phyloP scores from a whole-genome alignment of 2,888 invertebrate species.

The Cristatella mucedo region DNA sequence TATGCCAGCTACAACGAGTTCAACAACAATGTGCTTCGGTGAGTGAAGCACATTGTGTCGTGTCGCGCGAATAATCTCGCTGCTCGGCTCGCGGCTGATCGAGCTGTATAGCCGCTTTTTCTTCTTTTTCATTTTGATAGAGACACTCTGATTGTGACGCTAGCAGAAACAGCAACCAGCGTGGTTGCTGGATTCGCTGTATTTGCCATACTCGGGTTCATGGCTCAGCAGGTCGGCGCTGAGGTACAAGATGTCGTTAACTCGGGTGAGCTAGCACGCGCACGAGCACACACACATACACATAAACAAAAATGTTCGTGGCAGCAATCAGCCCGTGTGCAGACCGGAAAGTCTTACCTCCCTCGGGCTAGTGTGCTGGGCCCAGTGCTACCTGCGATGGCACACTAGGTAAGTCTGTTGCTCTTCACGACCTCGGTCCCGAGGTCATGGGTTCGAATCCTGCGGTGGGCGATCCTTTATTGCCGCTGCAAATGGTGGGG shows the following conservation, averaged over 20 bases:
- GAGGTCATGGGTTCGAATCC: no score
- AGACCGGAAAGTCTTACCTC: no score
- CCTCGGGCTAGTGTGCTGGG: no score
- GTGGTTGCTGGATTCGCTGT: constrained; percentile 55
- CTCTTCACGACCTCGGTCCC: no score
- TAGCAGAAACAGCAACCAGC: constrained; percentile 49
- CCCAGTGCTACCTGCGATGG: no score
- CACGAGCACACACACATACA: no score
- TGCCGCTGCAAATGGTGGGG: no score
- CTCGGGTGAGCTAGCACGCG: constrained; percentile 14
- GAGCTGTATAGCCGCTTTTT: neutral
- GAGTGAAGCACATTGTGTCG: constrained; percentile 11
- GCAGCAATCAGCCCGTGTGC: no score
- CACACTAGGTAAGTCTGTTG: no score
- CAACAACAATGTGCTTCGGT: constrained; percentile 43
- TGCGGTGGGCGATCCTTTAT: no score
- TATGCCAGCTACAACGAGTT: constrained; percentile 51
- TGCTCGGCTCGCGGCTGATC: neutral
- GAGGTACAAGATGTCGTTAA: constrained; percentile 20
- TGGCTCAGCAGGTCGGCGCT: constrained; percentile 16
- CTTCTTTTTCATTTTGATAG: constrained; percentile 17
- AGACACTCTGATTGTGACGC: constrained; percentile 56
- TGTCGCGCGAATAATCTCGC: neutral
- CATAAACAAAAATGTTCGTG: no score
- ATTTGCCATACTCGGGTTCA: constrained; percentile 50